Base-by-base conservation (phyloP, 2,113 vertebrate species). In the Acanthisitta chloris region DNA sequence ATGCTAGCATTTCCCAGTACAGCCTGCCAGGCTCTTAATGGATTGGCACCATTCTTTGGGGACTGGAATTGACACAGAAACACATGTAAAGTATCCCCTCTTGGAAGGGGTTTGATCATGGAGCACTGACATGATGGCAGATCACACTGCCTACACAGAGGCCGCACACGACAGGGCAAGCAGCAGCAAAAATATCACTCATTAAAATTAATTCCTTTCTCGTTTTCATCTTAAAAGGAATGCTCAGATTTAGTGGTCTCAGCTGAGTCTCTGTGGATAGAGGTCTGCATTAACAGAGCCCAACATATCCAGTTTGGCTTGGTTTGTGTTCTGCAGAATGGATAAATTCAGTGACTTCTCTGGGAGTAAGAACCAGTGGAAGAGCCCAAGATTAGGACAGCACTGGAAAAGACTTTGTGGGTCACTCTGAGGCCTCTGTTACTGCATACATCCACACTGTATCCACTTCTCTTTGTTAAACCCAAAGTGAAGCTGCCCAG, bases 151-250 rank as follows among this genome's bases (percentile, higher is more conserved):
- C 70, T 91, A 93, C 88, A 48, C 81, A 86, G 91, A 93, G 94
- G 94, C 95, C 72, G 0, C 92, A 58, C 77, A 91, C 29, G 46
- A 92, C 86, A 87, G 94, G 92, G 94, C 92, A 95, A 95, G 94
- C 74, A 38, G 84, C 74, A 74, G 90, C 76, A 92, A 90, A 96
- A 96, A 90, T 94, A 96, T 91, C 81, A 94, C 83, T 97, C 96
- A 97, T 97, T 97, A 98, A 97, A 97, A 97, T 97, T 97, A 96
- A 97, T 96, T 97, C 79, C 88, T 95, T 95, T 93, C 95, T 97
- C 77, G 86, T 97, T 97, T 97, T 97, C 92, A 94, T 96, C 96
- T 97, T 96, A 94, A 97, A 97, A 96, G 92, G 72, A 95, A 95
- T 85, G 88, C 90, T 96, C 87, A 85, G 92, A 90, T 96, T 94